phyloP scores from a whole-genome alignment of 2,888 invertebrate genomes.

The Orthonevra nobilis region DNA sequence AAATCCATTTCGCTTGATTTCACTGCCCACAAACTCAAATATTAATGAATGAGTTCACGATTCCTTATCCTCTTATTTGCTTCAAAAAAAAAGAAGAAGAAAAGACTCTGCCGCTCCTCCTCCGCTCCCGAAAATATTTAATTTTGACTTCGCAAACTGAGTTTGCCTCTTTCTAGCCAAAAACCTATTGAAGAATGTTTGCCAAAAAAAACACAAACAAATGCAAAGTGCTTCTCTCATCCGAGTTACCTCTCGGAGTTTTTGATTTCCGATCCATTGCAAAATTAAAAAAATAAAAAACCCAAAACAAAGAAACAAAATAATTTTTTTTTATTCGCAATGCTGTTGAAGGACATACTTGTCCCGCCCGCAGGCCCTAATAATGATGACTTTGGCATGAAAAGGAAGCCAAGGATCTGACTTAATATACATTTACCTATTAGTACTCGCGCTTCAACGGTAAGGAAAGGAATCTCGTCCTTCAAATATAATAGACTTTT shows the following conservation, averaged over 20 bases:
- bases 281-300: constrained; percentile 23
- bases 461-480: constrained; percentile 2
- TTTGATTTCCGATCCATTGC: constrained; percentile 68
- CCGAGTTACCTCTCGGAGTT: constrained; percentile 41
- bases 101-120: not conserved
- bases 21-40: constrained; percentile 43
- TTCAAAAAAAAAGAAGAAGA: too few relatives aligned
- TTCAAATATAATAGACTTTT: too few relatives aligned
- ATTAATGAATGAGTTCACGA: constrained; percentile 60
- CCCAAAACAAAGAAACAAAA: not conserved
- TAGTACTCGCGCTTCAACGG: constrained; percentile 26
- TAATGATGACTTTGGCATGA: constrained; percentile 57
- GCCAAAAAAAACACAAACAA: too few relatives aligned
- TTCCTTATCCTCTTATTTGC: constrained; percentile 43
- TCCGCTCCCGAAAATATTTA: constrained; percentile 37
- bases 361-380: constrained; percentile 24
- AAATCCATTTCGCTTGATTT: constrained; percentile 44
- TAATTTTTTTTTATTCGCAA: not conserved
- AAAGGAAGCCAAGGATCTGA: constrained; percentile 42
- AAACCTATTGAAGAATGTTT: constrained; percentile 17
- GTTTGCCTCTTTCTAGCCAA: not conserved
- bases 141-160: constrained; percentile 42
- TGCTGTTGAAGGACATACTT: constrained; percentile 40
- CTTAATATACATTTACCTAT: constrained; percentile 23
- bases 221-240: constrained; percentile 46